Base-by-base conservation (phyloP, 2,797 vertebrate genomes). In the Avahi laniger region DNA sequence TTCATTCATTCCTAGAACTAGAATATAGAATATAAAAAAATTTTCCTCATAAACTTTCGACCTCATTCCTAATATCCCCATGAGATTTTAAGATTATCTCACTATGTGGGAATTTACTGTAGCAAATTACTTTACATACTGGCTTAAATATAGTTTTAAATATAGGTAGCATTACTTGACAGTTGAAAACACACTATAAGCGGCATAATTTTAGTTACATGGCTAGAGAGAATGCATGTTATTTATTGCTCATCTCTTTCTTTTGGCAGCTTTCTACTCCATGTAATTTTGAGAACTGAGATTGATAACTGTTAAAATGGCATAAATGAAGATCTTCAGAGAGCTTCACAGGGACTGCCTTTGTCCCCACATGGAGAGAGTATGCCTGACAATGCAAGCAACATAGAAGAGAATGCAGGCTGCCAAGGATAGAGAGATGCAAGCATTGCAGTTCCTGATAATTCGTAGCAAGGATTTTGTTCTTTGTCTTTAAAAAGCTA, bases 111-210 rank as follows among this genome's bases (percentile, higher is more conserved):
- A 91, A 83, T 82, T 41, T 82, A 50, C 59, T 59, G 13, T 35
- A 38, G 38, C 18, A 96, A 88, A 85, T 85, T 85, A 61, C n/a
- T 69, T 91, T 22, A 65, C 3, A 72, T 70, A 43, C 18, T 24
- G 91, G 10, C 65, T 92, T 94, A 94, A 95, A 80, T 90, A 80
- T 61, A 92, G 50, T 48, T 96, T 90, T 69, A 94, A 96, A 92
- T 70, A 89, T 14, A 88, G 26, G 15, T 5, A 87, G 18, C 10
- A 76, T 76, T 75, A 65, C 17, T 48, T 87, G 80, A 81, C 20
- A 50, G 26, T 52, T 88, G 33, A 28, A 96, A 86, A 88, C 14
- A 65, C 0, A 89, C 59, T 61, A 93, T n/a, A 38, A 10, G 61
- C 30, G 87, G 33, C 87, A 82, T 80, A 70, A 52, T 69, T 89